These are phyloP conservation scores for Tenthredo distinguenda DNA, from an alignment of 2,888 invertebrate genomes.

Conservation along the genomic window DNA sequence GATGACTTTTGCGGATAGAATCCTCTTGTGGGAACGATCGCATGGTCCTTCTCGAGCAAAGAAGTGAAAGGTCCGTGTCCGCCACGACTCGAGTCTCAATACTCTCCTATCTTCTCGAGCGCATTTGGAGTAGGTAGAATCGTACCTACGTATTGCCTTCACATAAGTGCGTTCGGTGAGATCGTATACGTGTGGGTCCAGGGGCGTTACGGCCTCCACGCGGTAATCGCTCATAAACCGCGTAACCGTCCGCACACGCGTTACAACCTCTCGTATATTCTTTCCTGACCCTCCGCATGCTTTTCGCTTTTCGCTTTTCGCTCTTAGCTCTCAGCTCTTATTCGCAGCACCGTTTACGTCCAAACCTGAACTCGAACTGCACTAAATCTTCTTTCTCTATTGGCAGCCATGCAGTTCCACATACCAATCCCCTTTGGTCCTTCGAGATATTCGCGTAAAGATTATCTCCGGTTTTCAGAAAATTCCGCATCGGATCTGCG, in stretches of 20 bases:
- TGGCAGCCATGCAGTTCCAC: conserved; percentile 54
- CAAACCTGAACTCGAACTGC: conserved; percentile 64
- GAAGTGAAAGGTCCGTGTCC: conserved; percentile 76
- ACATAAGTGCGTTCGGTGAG: conserved; percentile 51
- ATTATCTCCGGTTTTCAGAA: background rate
- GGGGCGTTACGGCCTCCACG: conserved; percentile 63
- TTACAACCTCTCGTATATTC: conserved; percentile 11
- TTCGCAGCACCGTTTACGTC: conserved; percentile 14
- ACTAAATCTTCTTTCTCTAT: conserved; percentile 75
- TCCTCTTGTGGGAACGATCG: conserved; percentile 74
- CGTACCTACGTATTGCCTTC: conserved; percentile 7
- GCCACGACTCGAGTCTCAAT: conserved; percentile 39
- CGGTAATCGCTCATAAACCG: conserved; percentile 73
- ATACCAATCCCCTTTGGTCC: background rate
- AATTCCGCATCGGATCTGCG: background rate
- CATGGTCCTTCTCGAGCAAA: conserved; percentile 76
- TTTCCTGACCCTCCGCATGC: background rate
- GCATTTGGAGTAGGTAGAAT: conserved; percentile 6
- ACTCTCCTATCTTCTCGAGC: background rate
- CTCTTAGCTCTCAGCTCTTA: background rate
- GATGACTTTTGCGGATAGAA: background rate
- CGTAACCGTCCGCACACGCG: conserved; percentile 66
- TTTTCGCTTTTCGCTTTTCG: background rate
- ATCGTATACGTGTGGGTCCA: conserved; percentile 59
- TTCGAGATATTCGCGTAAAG: background rate